Conservation (phyloP, 2,888 invertebrate genomes). For the Tuberolachnus salignus region DNA sequence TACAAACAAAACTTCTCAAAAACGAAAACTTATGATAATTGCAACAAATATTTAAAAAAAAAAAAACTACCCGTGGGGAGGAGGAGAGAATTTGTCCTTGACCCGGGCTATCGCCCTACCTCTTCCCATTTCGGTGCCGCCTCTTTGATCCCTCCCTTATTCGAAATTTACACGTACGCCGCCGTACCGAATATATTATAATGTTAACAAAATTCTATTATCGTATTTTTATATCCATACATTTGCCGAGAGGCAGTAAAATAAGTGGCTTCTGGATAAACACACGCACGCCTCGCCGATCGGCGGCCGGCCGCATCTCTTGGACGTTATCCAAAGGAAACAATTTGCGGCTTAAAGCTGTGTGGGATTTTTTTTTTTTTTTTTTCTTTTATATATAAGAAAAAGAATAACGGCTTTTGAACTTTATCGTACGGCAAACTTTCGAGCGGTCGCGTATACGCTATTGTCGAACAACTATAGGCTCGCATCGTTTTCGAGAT, state of each 20-base stretch:
- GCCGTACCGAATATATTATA: conserved; percentile 24
- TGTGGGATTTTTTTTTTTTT: neutral
- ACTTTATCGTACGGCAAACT: conserved; percentile 28
- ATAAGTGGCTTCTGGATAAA: conserved; percentile 40
- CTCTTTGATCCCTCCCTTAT: too few species aligned
- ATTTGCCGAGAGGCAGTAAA: conserved; percentile 46
- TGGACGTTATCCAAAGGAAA: conserved; percentile 51
- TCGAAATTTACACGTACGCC: too few species aligned
- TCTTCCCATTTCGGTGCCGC: too few species aligned
- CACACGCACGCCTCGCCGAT: conserved; percentile 52
- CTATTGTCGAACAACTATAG: conserved; percentile 36
- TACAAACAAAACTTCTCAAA: too few species aligned
- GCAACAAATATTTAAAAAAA: too few species aligned
- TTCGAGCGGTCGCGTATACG: neutral
- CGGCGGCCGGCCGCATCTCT: conserved; percentile 11
- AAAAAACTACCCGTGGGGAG: too few species aligned
- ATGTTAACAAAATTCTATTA: conserved; percentile 45
- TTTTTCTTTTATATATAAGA: neutral
- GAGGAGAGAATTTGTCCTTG: too few species aligned
- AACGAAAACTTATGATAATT: too few species aligned
- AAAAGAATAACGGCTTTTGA: conserved; percentile 30
- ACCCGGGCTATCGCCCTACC: too few species aligned
- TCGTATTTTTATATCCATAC: conserved; percentile 39
- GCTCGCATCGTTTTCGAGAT: conserved; percentile 18
- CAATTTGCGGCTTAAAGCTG: conserved; percentile 44